Evolutionary conservation across 64 coral and sea anemone genomes (phyloP), one percentile per base, ranked within the genome.

Genomic region (Montipora capricornis): DNA sequence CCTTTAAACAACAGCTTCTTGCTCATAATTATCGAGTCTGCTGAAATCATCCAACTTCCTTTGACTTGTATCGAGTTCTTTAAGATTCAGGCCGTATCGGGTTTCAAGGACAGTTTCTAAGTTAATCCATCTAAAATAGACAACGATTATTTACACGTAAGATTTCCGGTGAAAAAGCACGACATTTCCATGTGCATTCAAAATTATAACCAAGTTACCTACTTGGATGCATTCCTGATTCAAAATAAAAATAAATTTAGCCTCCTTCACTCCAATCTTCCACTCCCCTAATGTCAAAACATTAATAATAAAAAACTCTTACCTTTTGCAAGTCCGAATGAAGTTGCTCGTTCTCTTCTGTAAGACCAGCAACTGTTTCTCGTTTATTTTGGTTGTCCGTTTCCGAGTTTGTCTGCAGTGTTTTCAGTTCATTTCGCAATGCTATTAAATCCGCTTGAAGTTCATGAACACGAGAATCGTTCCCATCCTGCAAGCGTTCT

Each of bases 291-390:
- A 50, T 49, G 12, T 47, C 6, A 0, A 46, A 16, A 5, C 13
- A 44, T 46, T 4, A 49, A 47, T 78, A 19, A 49, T 50, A 64
- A 78, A 78, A 78, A 5, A 4, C 14, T 59, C 90, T 78, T 87
- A 95, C 94, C 94, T 95, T 79, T 48, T 91, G 89, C 37, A 95
- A 26, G 44, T 97, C 96, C 49, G 44, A 73, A 46, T 97, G 92
- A 49, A 97, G 89, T 87, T 83, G 90, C 44, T 97, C 92, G 47
- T 95, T 97, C 59, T 97, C 96, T 49, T 97, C 96, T 17, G 89
- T 91, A 19, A 97, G 74, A 19, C 78, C 92, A 68, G 89, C 96
- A 71, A 97, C 94, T 47, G 96, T 91, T 79, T 90, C 88, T 53
- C 89, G 91, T 57, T 95, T 97, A 57, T 67, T 67, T 12, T 87